Evolutionary conservation across 92 coral and sea anemone species (phyloP).

Genomic region (Umimayanthus chanpuru): DNA sequence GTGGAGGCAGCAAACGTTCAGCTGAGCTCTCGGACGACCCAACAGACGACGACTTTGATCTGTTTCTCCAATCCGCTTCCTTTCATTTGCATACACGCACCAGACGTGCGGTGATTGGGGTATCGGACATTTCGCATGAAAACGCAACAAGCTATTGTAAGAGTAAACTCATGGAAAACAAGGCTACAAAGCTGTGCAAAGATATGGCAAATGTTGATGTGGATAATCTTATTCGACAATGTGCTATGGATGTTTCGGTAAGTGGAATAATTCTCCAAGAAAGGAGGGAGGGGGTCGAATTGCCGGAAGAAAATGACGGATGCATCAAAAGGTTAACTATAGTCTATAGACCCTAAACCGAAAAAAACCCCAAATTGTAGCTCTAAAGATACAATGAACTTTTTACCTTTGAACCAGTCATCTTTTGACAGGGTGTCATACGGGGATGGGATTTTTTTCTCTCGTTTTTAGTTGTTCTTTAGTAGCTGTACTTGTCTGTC

Average conservation of each 20-base stretch:
- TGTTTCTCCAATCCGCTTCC: background rate
- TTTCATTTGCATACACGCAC: background rate
- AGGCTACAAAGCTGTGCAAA: constrained; percentile 11
- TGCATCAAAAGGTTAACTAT: too few species aligned
- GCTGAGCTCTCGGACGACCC: constrained; percentile 11
- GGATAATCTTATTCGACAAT: constrained; percentile 7
- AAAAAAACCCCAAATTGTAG: background rate
- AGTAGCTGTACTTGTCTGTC: too few species aligned
- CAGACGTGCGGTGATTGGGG: constrained; percentile 11
- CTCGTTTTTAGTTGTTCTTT: too few species aligned
- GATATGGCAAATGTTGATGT: constrained; percentile 21
- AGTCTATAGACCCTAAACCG: too few species aligned
- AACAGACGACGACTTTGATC: background rate
- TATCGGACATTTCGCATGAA: constrained; percentile 7
- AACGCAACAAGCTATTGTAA: constrained; percentile 19
- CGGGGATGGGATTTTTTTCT: too few species aligned
- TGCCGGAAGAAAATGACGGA: too few species aligned
- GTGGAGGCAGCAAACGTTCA: constrained; percentile 25
- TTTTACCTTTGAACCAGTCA: too few species aligned
- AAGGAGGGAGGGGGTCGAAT: too few species aligned
- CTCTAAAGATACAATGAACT: too few species aligned
- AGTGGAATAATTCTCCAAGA: background rate
- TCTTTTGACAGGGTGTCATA: too few species aligned
- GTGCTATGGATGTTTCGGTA: constrained; percentile 33
- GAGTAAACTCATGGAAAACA: constrained; percentile 3